Conservation (phyloP, 2,888 invertebrate species). For the Amphipyra berbera region DNA sequence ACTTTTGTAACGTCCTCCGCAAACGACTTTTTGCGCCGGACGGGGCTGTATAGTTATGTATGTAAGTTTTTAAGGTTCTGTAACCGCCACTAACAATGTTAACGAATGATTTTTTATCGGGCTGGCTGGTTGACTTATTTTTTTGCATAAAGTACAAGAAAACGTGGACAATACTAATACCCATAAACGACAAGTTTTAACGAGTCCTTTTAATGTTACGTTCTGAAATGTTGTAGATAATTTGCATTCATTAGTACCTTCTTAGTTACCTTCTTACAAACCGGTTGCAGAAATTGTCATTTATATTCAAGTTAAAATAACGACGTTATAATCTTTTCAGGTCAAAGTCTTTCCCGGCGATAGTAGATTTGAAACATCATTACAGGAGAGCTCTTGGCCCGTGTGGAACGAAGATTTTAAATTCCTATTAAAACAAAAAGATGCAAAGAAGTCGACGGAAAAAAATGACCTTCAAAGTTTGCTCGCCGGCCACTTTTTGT, state of each 20-base stretch:
- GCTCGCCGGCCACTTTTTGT: slow-evolving; percentile 92
- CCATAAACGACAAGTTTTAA: neutral
- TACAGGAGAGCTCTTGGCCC: slow-evolving; percentile 94
- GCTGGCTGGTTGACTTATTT: slow-evolving; percentile 1
- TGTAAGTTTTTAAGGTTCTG: neutral
- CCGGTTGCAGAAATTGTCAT: neutral
- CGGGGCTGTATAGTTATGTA: no score
- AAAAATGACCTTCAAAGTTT: slow-evolving; percentile 88
- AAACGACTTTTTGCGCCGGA: no score
- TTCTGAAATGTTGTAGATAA: slow-evolving; percentile 7
- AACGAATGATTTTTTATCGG: slow-evolving; percentile 4
- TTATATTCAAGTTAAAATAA: slow-evolving; percentile 20
- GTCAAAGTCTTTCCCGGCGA: slow-evolving; percentile 94
- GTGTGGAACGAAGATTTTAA: slow-evolving; percentile 94
- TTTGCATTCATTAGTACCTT: neutral
- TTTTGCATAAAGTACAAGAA: neutral
- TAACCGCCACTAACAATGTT: slow-evolving; percentile 16
- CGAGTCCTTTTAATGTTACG: neutral
- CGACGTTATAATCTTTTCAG: slow-evolving; percentile 81
- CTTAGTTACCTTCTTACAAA: slow-evolving; percentile 2
- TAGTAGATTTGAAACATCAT: slow-evolving; percentile 93
- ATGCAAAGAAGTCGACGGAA: slow-evolving; percentile 82
- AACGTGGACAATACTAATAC: neutral
- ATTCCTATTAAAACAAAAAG: slow-evolving; percentile 91
- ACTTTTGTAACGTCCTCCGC: no score